Evolutionary conservation across 2,113 vertebrate genomes (phyloP).

Genomic region (Tetraodon nigroviridis): DNA sequence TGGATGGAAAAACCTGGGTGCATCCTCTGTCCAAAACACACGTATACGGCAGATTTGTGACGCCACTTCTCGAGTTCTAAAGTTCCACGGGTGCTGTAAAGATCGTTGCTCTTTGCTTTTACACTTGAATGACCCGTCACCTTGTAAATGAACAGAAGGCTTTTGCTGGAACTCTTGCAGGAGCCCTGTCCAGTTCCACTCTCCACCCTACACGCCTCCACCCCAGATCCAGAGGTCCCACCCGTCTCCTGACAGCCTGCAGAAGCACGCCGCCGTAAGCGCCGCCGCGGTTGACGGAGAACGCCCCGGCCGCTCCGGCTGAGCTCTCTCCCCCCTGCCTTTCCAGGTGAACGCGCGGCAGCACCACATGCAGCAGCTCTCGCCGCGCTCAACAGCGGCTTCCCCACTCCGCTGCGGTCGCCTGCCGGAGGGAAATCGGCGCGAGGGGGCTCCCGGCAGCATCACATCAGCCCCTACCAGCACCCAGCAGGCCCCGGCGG

Average conservation of each 20-base stretch:
- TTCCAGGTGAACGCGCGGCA: constrained; percentile 80
- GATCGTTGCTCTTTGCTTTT: too few relatives aligned
- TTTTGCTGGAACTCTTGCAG: constrained; percentile 42
- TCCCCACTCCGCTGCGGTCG: constrained; percentile 55
- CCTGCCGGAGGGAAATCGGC: constrained; percentile 14
- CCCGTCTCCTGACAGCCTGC: constrained; percentile 77
- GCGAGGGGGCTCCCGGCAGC: constrained; percentile 64
- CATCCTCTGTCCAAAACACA: too few relatives aligned
- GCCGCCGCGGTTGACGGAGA: not conserved
- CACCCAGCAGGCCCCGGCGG: constrained; percentile 53
- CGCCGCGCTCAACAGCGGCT: constrained; percentile 52
- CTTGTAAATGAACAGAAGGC: not conserved
- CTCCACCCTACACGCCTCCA: constrained; percentile 51
- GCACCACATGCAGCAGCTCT: constrained; percentile 72
- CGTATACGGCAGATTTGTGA: too few relatives aligned
- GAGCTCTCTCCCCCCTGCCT: not conserved
- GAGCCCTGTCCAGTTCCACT: constrained; percentile 53
- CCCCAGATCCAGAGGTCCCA: constrained; percentile 73
- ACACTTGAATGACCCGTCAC: not conserved
- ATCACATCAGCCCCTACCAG: constrained; percentile 51
- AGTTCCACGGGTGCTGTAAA: too few relatives aligned
- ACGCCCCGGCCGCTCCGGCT: not conserved
- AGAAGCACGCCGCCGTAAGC: constrained; percentile 82
- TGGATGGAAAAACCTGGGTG: too few relatives aligned
- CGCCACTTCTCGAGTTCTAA: too few relatives aligned